Percentiles rank a stretch among this genome's conserved stretches.
Conservation (phyloP, 92 coral and sea anemone species). For the Muricea muricata region DNA sequence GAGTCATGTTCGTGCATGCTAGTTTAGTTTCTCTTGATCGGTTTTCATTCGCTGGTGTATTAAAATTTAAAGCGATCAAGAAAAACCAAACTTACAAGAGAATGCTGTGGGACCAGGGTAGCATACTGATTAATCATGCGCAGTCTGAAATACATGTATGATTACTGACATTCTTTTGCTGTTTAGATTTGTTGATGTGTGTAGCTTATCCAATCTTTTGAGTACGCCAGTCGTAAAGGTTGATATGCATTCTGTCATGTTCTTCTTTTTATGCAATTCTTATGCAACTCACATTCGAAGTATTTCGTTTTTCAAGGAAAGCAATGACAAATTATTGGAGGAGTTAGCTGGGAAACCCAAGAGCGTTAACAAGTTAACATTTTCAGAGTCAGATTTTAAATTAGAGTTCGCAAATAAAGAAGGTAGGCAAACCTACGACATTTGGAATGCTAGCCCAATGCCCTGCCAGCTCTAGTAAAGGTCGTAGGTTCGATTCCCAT, state of each 20-base stretch:
- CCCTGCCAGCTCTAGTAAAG: no score
- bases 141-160: no score
- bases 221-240: constrained; percentile 39
- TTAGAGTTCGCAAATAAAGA: neutral
- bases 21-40: neutral
- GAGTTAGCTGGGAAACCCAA: neutral
- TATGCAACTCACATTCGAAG: neutral
- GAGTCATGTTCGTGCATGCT: no score
- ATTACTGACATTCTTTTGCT: no score
- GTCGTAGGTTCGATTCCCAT: no score
- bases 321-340: constrained; percentile 22
- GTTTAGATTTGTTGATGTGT: constrained; percentile 85
- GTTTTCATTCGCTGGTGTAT: neutral
- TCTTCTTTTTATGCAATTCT: neutral
- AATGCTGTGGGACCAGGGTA: no score
- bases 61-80: no score
- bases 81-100: no score
- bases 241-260: neutral
- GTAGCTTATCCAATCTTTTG: constrained; percentile 73
- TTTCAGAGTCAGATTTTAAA: constrained; percentile 1
- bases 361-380: neutral
- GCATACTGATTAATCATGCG: no score
- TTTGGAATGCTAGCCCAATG: no score
- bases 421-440: no score
- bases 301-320: constrained; percentile 1